Evolutionary conservation across 2,797 vertebrate species (phyloP), one percentile per base, ranked within the genome.

Genomic region (Sebastolobus altivelis): DNA sequence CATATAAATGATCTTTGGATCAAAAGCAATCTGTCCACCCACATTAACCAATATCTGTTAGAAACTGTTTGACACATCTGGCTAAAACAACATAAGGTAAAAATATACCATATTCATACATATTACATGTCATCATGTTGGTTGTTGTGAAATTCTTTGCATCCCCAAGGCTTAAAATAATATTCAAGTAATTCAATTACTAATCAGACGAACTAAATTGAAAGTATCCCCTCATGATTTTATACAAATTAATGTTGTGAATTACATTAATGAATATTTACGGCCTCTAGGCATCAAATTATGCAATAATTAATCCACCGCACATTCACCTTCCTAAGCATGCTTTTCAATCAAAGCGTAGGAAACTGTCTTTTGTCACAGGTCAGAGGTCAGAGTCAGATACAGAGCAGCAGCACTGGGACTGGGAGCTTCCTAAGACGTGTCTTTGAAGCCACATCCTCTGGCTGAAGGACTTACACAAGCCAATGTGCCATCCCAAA

Each of bases 211-310:
- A 71, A 66, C 49, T 33, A 22, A 63, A 16, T 29, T 72, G 22
- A 63, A 59, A 60, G 33, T 25, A 16, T 59, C 43, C 29, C 55
- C 43, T 25, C 35, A 14, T 46, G 33, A 37, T 58, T 68, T 49
- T 20, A 46, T 46, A 61, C 11, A 77, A 75, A 61, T 56, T 16
- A 68, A 37, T 68, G 31, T 75, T 72, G 43, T 27, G 16, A 18
- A 46, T 46, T 46, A 22, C 33, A 43, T 65, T 35, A 27, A 76
- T 78, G 54, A 75, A 74, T 63, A 71, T 76, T 72, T 76, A 58
- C 61, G 68, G 58, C 58, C 33, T 76, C 14, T 4, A 75, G 65
- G 55, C 37, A 29, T 55, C 12, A 49, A 49, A 71, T 72, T 40
- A 76, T 38, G 58, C 31, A 67, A 49, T 56, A 52, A 72, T 75